Base-by-base conservation (phyloP, 2,113 vertebrate species). In the Gambusia holbrooki region DNA sequence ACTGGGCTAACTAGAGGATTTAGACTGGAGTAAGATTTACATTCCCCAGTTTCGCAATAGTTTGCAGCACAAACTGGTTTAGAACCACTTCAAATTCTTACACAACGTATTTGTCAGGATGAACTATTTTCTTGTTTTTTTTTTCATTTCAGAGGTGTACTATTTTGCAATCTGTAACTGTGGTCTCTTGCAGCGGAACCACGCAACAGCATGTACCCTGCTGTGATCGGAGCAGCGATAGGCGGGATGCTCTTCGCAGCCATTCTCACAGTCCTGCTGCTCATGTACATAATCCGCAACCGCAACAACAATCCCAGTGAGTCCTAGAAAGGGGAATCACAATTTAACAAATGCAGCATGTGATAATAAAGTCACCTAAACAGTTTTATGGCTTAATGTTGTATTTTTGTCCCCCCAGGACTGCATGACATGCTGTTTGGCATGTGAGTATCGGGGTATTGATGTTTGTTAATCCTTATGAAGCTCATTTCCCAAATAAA, bases 401-500 rank as follows among this genome's bases (percentile, higher is more conserved):
- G 8, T 37, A 3, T 29, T 5, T 78, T 63, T 87, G 14, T 73
- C 29, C 73, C 60, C 33, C n/a, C 88, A 96, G 96, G 95, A 29
- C 89, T 96, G 29, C 96, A 96, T 25, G 93, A 96, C 82, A 77
- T 96, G 86, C 86, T 96, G 86, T 96, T 96, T 90, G 94, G 95
- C 91, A 82, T 81, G 96, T 96, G 90, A 94, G 96, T 95, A 90
- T 76, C 58, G 60, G 14, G 25, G 40, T 8, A 27, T 61, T 37
- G 11, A 10, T 32, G 11, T 81, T 67, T 0, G 5, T 51, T 5
- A 51, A 9, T 0, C 62, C 54, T 5, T 33, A 48, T 1, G 40
- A 30, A 27, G 14, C 3, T 45, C 37, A 22, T 35, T 54, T 19
- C 45, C 3, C 40, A 17, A 7, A 14, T 1, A 17, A 6, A 64